These are phyloP conservation scores for Hypotaenidia philippensis DNA, from an alignment of 2,797 vertebrate genomes.

Conservation along the genomic window DNA sequence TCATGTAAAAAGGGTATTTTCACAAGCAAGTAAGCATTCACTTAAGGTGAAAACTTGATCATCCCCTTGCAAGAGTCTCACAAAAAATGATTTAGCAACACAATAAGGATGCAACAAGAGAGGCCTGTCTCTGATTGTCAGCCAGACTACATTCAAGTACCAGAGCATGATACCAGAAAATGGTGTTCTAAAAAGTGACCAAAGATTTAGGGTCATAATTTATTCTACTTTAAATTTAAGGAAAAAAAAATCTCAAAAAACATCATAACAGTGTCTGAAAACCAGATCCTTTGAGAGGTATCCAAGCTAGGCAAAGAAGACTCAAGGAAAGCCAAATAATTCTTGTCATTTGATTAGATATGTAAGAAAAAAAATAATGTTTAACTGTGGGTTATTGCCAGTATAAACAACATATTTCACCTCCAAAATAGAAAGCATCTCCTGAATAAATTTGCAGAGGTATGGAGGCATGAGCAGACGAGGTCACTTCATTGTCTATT, in stretches of 20 bases:
- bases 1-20: not conserved
- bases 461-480: constrained; percentile 69
- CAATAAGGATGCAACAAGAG: not conserved
- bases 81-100: not conserved
- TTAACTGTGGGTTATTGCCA: not conserved
- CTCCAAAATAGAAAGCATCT: constrained; percentile 87
- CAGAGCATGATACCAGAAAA: not conserved
- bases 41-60: not conserved
- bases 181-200: not conserved
- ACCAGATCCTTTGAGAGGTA: not conserved
- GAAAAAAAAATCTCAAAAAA: not conserved
- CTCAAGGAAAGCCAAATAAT: not conserved
- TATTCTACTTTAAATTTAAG: not conserved
- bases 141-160: not conserved
- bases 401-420: constrained; percentile 67
- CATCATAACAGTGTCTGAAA: not conserved
- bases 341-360: not conserved
- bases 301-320: not conserved
- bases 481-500: constrained; percentile 82
- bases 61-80: not conserved
- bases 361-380: not conserved
- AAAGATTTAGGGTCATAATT: not conserved
- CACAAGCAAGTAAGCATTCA: not conserved
- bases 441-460: constrained; percentile 78
- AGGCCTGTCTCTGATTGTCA: not conserved